Evolutionary conservation across 2,797 vertebrate species (phyloP).

Genomic region (Poecilia picta): DNA sequence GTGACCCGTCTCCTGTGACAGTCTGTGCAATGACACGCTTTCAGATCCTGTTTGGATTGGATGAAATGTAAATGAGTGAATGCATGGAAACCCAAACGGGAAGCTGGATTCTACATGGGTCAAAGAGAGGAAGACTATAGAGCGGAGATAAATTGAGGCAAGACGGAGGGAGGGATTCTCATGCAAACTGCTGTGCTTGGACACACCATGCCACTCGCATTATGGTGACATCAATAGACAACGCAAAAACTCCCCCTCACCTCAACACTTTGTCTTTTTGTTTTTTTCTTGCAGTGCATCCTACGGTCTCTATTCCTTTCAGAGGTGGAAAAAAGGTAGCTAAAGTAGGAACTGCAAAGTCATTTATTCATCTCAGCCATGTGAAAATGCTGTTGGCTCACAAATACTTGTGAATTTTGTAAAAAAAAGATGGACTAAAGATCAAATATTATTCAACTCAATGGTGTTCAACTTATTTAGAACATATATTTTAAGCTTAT

Average conservation of each 20-base stretch:
- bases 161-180: constrained; percentile 71
- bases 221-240: constrained; percentile 78
- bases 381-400: neutral
- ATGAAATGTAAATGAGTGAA: constrained; percentile 75
- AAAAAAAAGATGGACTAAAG: neutral
- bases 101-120: constrained; percentile 82
- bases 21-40: constrained; percentile 73
- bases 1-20: constrained; percentile 61
- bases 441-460: neutral
- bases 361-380: neutral
- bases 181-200: constrained; percentile 74
- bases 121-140: constrained; percentile 77
- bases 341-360: neutral
- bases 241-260: constrained; percentile 65
- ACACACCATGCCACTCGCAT: constrained; percentile 86
- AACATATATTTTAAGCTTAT: neutral
- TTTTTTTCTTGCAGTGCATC: constrained; percentile 54
- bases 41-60: constrained; percentile 76
- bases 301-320: constrained; percentile 56
- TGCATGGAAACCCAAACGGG: constrained; percentile 75
- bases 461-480: neutral
- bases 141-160: constrained; percentile 65
- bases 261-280: constrained; percentile 18
- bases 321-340: constrained; percentile 19
- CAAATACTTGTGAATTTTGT: neutral